Conservation (phyloP, 53 echinoderm and acorn worm genomes). For the Glandiceps talaboti region DNA sequence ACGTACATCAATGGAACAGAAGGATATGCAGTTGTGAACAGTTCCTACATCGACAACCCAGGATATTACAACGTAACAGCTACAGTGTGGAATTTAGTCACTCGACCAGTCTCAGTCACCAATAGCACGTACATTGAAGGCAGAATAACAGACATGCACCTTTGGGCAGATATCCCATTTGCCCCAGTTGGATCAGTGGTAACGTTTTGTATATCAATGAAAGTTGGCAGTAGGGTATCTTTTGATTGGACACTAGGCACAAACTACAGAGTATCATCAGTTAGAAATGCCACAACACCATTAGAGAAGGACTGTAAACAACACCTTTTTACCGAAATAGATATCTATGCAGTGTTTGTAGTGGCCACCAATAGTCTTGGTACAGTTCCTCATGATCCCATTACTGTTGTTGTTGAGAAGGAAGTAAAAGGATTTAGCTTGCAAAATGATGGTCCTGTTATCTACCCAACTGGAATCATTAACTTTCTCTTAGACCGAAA, state of each 20-base stretch:
- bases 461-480: constrained; percentile 47
- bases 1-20: constrained; percentile 15
- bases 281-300: constrained; percentile 12
- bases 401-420: constrained; percentile 46
- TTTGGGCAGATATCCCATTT: constrained; percentile 52
- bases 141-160: constrained; percentile 28
- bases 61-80: constrained; percentile 39
- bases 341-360: constrained; percentile 46
- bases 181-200: constrained; percentile 32
- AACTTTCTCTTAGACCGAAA: constrained; percentile 38
- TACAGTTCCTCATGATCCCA: constrained; percentile 15
- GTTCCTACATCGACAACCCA: constrained; percentile 39
- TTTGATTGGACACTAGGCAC: constrained; percentile 60
- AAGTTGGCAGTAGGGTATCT: constrained; percentile 37
- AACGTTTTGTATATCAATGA: constrained; percentile 27
- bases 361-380: constrained; percentile 38
- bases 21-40: constrained; percentile 18
- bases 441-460: constrained; percentile 22
- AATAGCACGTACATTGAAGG: constrained; percentile 46
- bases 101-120: constrained; percentile 24
- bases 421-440: constrained; percentile 42
- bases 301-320: constrained; percentile 19
- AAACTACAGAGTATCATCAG: constrained; percentile 28
- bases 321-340: constrained; percentile 48
- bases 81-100: constrained; percentile 40